These are phyloP conservation scores for Nemotelus pantherinus DNA, from an alignment of 2,888 invertebrate species.

Conservation along the genomic window DNA sequence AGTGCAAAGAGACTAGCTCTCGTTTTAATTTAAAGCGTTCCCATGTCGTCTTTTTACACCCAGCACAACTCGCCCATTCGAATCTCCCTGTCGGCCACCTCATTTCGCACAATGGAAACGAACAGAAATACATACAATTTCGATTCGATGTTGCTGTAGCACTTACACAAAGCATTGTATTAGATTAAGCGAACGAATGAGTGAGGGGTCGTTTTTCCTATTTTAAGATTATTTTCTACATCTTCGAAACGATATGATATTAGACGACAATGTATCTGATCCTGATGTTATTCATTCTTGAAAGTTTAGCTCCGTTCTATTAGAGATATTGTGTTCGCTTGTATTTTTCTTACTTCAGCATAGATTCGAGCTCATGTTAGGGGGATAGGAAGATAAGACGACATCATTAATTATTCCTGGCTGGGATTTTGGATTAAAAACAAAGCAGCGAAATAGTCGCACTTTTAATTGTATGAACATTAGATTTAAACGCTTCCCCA, in stretches of 20 bases:
- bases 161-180: neutral
- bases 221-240: slow-evolving; percentile 21
- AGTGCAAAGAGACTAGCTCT: slow-evolving; percentile 50
- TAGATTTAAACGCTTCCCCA: slow-evolving; percentile 9
- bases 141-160: slow-evolving; percentile 36
- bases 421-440: slow-evolving; percentile 49
- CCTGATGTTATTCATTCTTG: slow-evolving; percentile 1
- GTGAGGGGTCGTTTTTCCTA: slow-evolving; percentile 29
- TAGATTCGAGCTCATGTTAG: neutral
- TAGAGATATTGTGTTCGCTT: slow-evolving; percentile 26
- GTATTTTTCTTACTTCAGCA: slow-evolving; percentile 24
- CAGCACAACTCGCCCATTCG: slow-evolving; percentile 13
- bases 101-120: slow-evolving; percentile 39
- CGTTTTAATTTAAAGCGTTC: slow-evolving; percentile 51
- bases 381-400: slow-evolving; percentile 53
- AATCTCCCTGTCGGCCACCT: neutral
- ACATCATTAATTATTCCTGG: slow-evolving; percentile 55
- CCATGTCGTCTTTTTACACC: slow-evolving; percentile 46
- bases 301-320: slow-evolving; percentile 10
- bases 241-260: slow-evolving; percentile 24
- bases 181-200: neutral
- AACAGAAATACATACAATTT: neutral
- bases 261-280: slow-evolving; percentile 37
- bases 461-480: slow-evolving; percentile 8
- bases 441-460: slow-evolving; percentile 1